These are phyloP conservation scores for Xenotilapia leptura DNA, from an alignment of 2,113 vertebrate species.

Conservation along the genomic window DNA sequence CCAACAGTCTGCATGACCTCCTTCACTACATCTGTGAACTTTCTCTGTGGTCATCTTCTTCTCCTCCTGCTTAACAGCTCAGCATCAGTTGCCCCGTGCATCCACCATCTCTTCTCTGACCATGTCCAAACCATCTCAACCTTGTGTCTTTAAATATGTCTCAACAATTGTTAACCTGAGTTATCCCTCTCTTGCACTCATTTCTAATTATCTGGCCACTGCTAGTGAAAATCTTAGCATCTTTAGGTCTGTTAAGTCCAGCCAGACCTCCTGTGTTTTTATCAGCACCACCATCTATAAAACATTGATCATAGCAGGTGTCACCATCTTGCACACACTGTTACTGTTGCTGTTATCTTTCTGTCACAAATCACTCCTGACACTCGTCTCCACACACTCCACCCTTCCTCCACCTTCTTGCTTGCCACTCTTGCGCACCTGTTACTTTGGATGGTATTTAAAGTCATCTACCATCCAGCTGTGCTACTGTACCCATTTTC, in stretches of 20 bases:
- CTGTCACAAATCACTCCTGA: neutral
- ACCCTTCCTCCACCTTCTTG: neutral
- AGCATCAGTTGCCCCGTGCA: neutral
- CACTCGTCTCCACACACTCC: neutral
- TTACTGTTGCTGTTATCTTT: neutral
- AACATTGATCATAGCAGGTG: neutral
- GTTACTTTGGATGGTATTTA: neutral
- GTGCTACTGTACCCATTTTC: neutral
- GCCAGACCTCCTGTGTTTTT: neutral
- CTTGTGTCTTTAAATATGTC: neutral
- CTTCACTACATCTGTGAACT: neutral
- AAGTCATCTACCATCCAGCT: neutral
- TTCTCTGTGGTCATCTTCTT: neutral
- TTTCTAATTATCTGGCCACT: neutral
- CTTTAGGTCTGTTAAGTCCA: neutral
- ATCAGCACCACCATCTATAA: neutral
- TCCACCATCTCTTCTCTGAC: neutral
- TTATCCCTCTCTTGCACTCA: neutral
- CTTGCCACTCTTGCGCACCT: neutral
- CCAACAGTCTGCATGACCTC: neutral
- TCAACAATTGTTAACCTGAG: neutral
- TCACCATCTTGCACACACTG: neutral
- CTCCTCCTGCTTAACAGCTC: neutral
- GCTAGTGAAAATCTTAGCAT: neutral
- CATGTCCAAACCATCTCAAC: neutral